Evolutionary conservation across 2,888 invertebrate genomes (phyloP).

Genomic region (Phymatocera aterrima): DNA sequence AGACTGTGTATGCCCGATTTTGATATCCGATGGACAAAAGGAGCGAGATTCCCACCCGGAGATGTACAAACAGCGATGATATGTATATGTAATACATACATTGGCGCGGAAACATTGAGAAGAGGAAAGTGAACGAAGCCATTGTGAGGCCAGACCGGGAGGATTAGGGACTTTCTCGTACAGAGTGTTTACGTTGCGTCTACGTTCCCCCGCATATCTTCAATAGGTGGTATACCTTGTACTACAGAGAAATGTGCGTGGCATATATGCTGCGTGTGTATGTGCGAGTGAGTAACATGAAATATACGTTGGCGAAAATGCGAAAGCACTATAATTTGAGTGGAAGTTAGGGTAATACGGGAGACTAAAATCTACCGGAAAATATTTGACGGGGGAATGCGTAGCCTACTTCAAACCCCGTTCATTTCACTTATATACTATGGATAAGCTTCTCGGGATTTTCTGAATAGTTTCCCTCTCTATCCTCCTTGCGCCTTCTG

Average conservation of each 20-base stretch:
- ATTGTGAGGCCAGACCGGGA: background rate
- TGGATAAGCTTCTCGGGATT: background rate
- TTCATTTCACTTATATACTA: background rate
- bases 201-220: conserved; percentile 11
- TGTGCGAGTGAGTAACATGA: no score
- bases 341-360: background rate
- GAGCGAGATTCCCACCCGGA: no score
- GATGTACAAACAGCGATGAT: no score
- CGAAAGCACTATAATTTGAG: conserved; percentile 30
- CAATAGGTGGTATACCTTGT: no score
- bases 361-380: background rate
- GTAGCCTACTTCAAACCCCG: background rate
- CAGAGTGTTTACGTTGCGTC: conserved; percentile 26
- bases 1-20: background rate
- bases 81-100: no score
- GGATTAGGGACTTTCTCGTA: background rate
- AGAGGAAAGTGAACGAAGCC: background rate
- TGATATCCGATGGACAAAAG: background rate
- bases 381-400: conserved; percentile 21
- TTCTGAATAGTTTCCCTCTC: background rate
- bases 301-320: conserved; percentile 30
- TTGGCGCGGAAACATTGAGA: no score
- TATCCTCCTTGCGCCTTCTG: no score
- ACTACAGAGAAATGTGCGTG: background rate
- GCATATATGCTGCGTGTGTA: no score